phyloP scores from a whole-genome alignment of 2,888 invertebrate genomes.

The Troides oblongomaculatus region DNA sequence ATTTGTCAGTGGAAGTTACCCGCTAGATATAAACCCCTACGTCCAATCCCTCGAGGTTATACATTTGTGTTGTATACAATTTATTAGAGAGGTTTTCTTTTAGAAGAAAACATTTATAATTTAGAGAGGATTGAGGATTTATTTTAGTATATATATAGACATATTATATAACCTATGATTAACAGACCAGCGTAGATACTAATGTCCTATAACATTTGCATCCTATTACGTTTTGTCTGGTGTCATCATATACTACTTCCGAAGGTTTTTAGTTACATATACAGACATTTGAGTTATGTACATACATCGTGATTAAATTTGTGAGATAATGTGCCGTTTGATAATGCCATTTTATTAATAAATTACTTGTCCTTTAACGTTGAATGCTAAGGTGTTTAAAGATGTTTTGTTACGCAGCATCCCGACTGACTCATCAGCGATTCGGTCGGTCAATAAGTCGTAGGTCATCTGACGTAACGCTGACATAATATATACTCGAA shows the following conservation, averaged over 20 bases:
- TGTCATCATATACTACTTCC: background rate
- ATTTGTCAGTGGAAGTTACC: background rate
- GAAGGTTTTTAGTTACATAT: background rate
- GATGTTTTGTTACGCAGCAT: constrained; percentile 1
- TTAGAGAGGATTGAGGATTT: too few species aligned
- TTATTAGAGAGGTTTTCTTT: too few species aligned
- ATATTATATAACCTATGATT: too few species aligned
- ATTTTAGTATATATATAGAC: too few species aligned
- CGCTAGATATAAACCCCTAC: background rate
- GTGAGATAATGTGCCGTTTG: constrained; percentile 10
- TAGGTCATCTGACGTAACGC: constrained; percentile 25
- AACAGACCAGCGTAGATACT: too few species aligned
- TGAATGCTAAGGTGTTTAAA: constrained; percentile 9
- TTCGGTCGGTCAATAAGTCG: constrained; percentile 24
- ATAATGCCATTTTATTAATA: constrained; percentile 4
- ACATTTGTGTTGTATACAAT: too few species aligned
- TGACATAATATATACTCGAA: constrained; percentile 19
- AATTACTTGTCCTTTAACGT: constrained; percentile 22
- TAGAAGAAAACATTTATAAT: too few species aligned
- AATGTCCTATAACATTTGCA: too few species aligned
- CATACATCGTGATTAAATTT: background rate
- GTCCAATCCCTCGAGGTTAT: too few species aligned
- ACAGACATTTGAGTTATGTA: background rate
- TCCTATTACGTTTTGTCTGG: too few species aligned
- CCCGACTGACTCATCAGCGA: constrained; percentile 8